Evolutionary conservation across 2,888 invertebrate species (phyloP), one percentile per base, ranked within the genome.

Genomic region (Pollenia griseotomentosa): DNA sequence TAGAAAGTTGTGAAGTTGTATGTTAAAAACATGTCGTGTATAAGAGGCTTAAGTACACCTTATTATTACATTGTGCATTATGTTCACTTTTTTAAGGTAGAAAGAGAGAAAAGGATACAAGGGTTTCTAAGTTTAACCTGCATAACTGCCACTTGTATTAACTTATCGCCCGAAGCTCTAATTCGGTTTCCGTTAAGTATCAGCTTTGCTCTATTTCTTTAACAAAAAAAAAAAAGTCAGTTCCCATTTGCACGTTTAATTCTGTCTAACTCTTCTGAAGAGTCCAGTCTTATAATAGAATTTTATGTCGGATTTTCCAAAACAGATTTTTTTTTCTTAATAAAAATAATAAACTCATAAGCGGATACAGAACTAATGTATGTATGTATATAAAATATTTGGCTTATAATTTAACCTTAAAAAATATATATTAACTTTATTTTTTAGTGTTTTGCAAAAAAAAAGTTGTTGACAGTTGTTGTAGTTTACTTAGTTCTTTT

Each of bases 401-500:
- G 4, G 33, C 53, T 75, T 63, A 42, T 53, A 48, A 73, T 19
- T 81, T 74, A 81, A 74, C 48, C 48, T 73, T 14, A 33, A 19
- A 74, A 66, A 65, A 66, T 6, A 23, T 23, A 23, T 23, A 44
- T 6, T 40, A 74, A 74, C 57, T 81, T 11, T 61, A 48, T 48
- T 61, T 71, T 46, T 14, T 59, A 65, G 9, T 23, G 4, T 33
- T 55, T 33, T 46, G 3, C 33, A 61, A 53, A 23, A 33, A 33
- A 33, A 33, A 33, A 71, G 16, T 59, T 68, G 51, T 42, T 59
- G 66, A 51, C 51, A 66, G 46, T 70, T 82, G 33, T 61, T 51
- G 9, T 11, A 71, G 40, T 65, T 46, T 33, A 19, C 46, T 68
- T 55, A 1, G n/a, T 23, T 5, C 57, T 65, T 55, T 14, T 59